Evolutionary conservation across 2,888 invertebrate genomes (phyloP).

Genomic region (Mythimna albipuncta): DNA sequence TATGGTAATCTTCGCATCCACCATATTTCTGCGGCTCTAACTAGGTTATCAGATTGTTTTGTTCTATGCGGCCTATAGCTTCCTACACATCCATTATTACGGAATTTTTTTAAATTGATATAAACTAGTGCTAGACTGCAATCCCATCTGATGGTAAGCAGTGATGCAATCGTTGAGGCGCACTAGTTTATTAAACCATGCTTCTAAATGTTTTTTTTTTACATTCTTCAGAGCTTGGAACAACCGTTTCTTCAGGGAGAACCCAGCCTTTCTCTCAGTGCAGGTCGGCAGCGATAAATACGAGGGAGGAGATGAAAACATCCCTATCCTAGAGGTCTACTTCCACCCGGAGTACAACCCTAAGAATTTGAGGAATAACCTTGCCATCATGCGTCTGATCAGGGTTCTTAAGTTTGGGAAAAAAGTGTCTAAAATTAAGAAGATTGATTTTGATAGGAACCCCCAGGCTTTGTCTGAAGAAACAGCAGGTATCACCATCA

Average conservation of each 20-base stretch:
- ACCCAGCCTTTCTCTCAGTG: constrained; percentile 81
- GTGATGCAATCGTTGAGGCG: too few species aligned
- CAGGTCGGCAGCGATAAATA: constrained; percentile 81
- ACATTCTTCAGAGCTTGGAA: constrained; percentile 78
- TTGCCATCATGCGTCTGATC: constrained; percentile 77
- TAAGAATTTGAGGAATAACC: constrained; percentile 75
- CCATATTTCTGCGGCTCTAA: too few species aligned
- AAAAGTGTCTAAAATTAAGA: constrained; percentile 69
- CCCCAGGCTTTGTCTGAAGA: constrained; percentile 66
- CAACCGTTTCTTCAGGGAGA: constrained; percentile 84
- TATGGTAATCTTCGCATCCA: neutral
- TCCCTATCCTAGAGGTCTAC: constrained; percentile 78
- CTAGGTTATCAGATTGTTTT: neutral
- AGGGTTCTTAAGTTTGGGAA: constrained; percentile 69
- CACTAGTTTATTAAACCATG: neutral
- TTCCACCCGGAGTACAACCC: constrained; percentile 83
- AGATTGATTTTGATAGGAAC: constrained; percentile 76
- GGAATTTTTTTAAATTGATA: neutral
- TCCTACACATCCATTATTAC: too few species aligned
- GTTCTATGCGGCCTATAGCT: too few species aligned
- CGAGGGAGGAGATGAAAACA: constrained; percentile 76
- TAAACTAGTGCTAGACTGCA: too few species aligned
- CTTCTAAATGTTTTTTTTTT: neutral
- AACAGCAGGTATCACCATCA: constrained; percentile 75
- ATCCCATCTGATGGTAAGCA: too few species aligned